These are phyloP conservation scores for Rhynchomys soricoides DNA, from an alignment of 2,113 vertebrate genomes.

Conservation along the genomic window DNA sequence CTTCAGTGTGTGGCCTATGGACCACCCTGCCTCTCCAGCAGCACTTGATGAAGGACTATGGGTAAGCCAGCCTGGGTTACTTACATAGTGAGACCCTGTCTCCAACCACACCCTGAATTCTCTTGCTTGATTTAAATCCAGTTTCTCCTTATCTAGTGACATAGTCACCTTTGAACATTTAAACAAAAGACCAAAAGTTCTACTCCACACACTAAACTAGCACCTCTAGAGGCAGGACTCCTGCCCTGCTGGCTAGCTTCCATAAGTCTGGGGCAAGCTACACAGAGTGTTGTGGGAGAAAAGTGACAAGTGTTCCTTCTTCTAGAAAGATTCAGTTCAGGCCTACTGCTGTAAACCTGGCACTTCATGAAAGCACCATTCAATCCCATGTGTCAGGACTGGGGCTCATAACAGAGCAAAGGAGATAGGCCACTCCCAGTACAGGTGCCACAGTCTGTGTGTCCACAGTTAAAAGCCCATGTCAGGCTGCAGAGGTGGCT, in stretches of 20 bases:
- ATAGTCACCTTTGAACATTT: background rate
- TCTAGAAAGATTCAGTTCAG: background rate
- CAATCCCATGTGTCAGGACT: background rate
- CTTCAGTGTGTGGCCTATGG: background rate
- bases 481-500: no score
- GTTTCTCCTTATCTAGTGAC: background rate
- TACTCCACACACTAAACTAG: background rate
- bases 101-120: background rate
- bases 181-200: background rate
- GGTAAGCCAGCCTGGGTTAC: background rate
- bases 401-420: background rate
- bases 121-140: background rate
- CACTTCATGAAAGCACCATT: rapidly evolving
- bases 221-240: background rate
- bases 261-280: background rate
- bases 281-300: background rate
- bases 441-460: background rate
- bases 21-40: background rate
- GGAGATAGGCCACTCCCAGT: background rate
- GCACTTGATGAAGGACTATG: background rate
- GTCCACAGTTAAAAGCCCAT: background rate
- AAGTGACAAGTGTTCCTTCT: no score
- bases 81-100: background rate
- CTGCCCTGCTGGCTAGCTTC: background rate
- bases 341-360: no score